Evolutionary conservation across 1,140 invertebrate species (phyloP).

Genomic region (Drosophila orosa): DNA sequence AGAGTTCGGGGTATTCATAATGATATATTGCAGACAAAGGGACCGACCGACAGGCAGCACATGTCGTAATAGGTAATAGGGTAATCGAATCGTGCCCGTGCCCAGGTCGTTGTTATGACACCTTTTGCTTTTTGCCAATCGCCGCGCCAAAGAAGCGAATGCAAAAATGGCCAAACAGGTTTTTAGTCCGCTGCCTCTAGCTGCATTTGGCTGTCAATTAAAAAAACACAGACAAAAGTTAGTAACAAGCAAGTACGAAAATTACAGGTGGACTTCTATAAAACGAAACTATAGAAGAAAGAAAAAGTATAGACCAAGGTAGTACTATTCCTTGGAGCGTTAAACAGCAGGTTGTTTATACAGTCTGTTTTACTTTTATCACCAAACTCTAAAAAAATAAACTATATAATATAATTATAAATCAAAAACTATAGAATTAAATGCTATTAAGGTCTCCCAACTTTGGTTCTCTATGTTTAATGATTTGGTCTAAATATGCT

Average conservation of each 20-base stretch:
- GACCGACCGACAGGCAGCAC: slow-evolving; percentile 25
- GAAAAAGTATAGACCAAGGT: not conserved
- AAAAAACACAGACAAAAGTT: slow-evolving; percentile 46
- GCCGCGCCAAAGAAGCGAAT: slow-evolving; percentile 56
- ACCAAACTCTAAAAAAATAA: too few species aligned
- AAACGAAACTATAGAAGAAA: not conserved
- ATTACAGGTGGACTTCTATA: slow-evolving; percentile 17
- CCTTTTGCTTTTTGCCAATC: slow-evolving; percentile 68
- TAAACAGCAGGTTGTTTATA: not conserved
- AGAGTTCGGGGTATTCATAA: slow-evolving; percentile 4
- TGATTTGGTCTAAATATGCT: not conserved
- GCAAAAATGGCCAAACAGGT: slow-evolving; percentile 67
- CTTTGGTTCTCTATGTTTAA: not conserved
- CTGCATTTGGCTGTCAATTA: slow-evolving; percentile 76
- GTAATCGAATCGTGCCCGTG: slow-evolving; percentile 56
- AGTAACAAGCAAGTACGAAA: slow-evolving; percentile 28
- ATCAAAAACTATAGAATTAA: not conserved
- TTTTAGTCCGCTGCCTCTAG: slow-evolving; percentile 25
- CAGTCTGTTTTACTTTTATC: too few species aligned
- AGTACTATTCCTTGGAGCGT: rapidly evolving
- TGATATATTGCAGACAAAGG: slow-evolving; percentile 2
- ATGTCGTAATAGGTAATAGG: slow-evolving; percentile 68
- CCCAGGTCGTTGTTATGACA: slow-evolving; percentile 61
- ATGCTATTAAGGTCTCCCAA: not conserved
- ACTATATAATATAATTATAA: too few species aligned